Conservation (phyloP, 30 jellyfish, hydroid and myxozoan genomes). For the Hydractinia echinata region DNA sequence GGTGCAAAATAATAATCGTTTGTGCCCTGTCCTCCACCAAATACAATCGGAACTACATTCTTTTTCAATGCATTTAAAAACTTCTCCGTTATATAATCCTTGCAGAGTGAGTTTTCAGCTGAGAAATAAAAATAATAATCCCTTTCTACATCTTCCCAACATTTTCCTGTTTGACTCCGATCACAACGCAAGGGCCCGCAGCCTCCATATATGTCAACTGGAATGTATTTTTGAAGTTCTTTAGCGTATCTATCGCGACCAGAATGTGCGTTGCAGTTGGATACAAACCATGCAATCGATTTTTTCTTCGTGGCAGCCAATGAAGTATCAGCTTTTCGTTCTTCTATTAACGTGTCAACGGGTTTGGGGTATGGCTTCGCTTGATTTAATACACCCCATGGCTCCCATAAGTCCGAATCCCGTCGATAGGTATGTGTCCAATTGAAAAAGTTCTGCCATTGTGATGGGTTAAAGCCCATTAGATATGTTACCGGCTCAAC, state of each 20-base stretch:
- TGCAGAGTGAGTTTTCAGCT: slow-evolving; percentile 26
- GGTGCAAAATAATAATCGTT: slow-evolving; percentile 16
- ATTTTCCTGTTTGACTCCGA: background rate
- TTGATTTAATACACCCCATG: slow-evolving; percentile 26
- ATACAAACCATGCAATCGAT: slow-evolving; percentile 37
- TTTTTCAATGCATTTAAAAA: slow-evolving; percentile 2
- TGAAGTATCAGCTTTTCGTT: slow-evolving; percentile 1
- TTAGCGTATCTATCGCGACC: slow-evolving; percentile 29
- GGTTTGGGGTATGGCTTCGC: background rate
- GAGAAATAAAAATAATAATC: slow-evolving; percentile 32
- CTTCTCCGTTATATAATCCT: slow-evolving; percentile 38
- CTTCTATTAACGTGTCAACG: slow-evolving; percentile 12
- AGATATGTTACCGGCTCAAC: slow-evolving; percentile 16
- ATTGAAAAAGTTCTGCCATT: slow-evolving; percentile 20
- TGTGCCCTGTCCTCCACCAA: slow-evolving; percentile 3
- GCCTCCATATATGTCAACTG: slow-evolving; percentile 39
- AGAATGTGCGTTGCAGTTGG: slow-evolving; percentile 24
- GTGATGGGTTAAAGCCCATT: slow-evolving; percentile 21
- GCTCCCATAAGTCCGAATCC: slow-evolving; percentile 26
- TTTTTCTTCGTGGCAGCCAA: slow-evolving; percentile 22
- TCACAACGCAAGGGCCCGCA: slow-evolving; percentile 8
- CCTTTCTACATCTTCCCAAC: slow-evolving; percentile 7
- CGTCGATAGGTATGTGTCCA: slow-evolving; percentile 25
- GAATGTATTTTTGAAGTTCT: slow-evolving; percentile 21
- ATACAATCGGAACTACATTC: slow-evolving; percentile 5